Evolutionary conservation across 2,888 invertebrate species (phyloP).

Genomic region (Euplagia quadripunctaria): DNA sequence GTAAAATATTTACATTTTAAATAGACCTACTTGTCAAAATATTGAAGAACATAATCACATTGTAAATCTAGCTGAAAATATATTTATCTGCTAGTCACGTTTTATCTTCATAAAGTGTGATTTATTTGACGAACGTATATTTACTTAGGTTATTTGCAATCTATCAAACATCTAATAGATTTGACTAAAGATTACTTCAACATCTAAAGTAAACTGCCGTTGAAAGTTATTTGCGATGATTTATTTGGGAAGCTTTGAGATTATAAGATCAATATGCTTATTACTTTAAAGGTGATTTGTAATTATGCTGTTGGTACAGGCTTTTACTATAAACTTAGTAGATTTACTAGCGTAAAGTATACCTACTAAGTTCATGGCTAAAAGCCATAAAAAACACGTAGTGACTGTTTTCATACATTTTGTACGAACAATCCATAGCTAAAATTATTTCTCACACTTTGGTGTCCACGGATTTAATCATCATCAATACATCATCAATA

Average conservation of each 20-base stretch:
- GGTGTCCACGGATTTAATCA: no score
- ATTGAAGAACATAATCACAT: conserved; percentile 21
- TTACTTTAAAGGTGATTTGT: neutral
- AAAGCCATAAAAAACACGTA: no score
- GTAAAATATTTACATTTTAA: conserved; percentile 53
- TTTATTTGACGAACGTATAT: conserved; percentile 51
- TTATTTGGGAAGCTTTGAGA: conserved; percentile 24
- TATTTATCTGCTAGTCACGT: conserved; percentile 22
- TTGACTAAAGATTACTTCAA: conserved; percentile 45
- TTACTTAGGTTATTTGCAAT: conserved; percentile 57
- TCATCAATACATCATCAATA: no score
- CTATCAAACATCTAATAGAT: conserved; percentile 46
- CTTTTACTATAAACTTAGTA: neutral
- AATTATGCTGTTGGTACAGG: neutral
- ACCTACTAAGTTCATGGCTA: no score
- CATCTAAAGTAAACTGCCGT: conserved; percentile 44
- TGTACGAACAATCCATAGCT: no score
- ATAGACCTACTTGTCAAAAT: neutral
- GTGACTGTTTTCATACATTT: no score
- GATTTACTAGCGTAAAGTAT: no score
- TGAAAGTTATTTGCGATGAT: conserved; percentile 28
- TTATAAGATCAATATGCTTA: neutral
- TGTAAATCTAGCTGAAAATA: conserved; percentile 26
- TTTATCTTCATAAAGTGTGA: conserved; percentile 42
- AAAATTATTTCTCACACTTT: no score